These are phyloP conservation scores for Fukomys damarensis DNA, from an alignment of 2,113 vertebrate genomes.

Conservation along the genomic window DNA sequence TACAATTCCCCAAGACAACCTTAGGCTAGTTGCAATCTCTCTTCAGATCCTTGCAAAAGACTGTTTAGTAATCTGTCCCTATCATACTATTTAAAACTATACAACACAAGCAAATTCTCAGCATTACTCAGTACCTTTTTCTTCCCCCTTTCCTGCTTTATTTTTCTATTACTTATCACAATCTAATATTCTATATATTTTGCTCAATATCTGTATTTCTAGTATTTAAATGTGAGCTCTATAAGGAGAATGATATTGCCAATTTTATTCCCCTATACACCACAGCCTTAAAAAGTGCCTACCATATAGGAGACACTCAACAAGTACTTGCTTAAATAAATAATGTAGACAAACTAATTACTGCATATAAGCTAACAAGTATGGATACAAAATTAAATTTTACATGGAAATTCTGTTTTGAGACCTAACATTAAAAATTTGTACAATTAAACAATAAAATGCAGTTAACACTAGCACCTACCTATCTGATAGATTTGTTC, in stretches of 20 bases:
- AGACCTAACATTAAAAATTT: slow-evolving; percentile 17
- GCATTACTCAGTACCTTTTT: background rate
- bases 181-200: background rate
- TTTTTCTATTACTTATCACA: background rate
- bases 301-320: background rate
- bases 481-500: background rate
- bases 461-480: background rate
- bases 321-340: slow-evolving; percentile 20
- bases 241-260: background rate
- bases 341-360: background rate
- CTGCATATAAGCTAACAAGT: background rate
- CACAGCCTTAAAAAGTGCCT: background rate
- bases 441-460: background rate
- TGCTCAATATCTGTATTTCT: background rate
- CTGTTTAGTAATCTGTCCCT: background rate
- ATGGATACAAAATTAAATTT: background rate
- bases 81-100: background rate
- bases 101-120: background rate
- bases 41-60: background rate
- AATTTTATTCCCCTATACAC: background rate
- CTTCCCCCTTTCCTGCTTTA: background rate
- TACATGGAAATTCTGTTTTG: background rate
- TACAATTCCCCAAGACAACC: background rate
- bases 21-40: background rate
- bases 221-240: background rate